Evolutionary conservation across 2,888 invertebrate species (phyloP).

Genomic region (Synergus gifuensis): DNA sequence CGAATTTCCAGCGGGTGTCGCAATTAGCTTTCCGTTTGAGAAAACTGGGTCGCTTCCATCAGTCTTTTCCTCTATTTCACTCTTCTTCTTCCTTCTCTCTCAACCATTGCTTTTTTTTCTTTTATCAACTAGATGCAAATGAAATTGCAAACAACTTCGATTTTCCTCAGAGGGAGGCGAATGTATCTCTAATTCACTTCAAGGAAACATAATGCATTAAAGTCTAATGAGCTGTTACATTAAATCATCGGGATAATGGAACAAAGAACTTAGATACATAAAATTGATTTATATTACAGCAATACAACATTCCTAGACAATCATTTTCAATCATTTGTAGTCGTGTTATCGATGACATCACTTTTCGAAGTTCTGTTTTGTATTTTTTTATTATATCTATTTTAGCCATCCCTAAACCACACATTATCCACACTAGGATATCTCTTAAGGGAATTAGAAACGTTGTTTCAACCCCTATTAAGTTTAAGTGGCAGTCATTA

Average conservation of each 20-base stretch:
- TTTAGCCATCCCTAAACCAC: not conserved
- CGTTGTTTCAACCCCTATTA: not conserved
- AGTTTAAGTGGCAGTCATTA: constrained; percentile 4
- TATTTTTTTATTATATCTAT: not conserved
- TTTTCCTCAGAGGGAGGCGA: not conserved
- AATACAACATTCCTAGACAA: no score
- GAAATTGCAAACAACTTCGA: constrained; percentile 12
- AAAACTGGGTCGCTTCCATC: constrained; percentile 26
- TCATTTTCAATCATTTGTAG: no score
- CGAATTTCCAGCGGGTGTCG: constrained; percentile 14
- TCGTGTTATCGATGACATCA: no score
- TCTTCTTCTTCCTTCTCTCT: not conserved
- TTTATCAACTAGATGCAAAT: constrained; percentile 7
- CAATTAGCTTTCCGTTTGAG: constrained; percentile 11
- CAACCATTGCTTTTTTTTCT: not conserved
- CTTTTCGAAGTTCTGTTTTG: no score
- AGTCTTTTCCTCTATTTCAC: constrained; percentile 6
- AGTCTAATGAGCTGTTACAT: no score
- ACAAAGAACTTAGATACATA: not conserved
- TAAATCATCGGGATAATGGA: not conserved
- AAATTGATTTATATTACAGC: no score
- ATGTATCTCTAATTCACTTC: not conserved
- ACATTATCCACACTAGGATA: not conserved
- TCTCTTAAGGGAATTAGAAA: not conserved
- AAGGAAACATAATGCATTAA: not conserved